phyloP scores from a whole-genome alignment of 2,113 vertebrate genomes.

The Dinomys branickii region DNA sequence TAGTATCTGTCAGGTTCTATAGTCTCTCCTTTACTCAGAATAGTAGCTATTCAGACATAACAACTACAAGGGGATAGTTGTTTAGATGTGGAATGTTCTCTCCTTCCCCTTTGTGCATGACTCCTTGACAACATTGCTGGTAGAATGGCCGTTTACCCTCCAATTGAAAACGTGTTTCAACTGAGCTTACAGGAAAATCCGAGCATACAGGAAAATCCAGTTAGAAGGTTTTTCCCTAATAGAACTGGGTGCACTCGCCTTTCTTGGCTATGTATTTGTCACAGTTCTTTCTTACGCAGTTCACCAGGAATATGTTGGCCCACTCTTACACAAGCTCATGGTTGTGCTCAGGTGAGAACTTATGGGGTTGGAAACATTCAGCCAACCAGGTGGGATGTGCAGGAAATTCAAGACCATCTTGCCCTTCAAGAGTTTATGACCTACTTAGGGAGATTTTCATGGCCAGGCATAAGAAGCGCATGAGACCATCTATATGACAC shows the following conservation, averaged over 20 bases:
- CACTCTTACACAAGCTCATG: not conserved
- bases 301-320: not conserved
- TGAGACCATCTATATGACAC: not conserved
- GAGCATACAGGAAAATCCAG: not conserved
- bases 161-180: not conserved
- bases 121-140: not conserved
- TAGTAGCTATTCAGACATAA: conserved; percentile 9
- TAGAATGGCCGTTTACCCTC: not conserved
- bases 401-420: not conserved
- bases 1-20: not conserved
- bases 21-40: not conserved
- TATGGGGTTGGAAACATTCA: not conserved
- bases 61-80: not conserved
- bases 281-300: not conserved
- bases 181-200: not conserved
- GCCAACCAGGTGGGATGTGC: not conserved
- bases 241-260: not conserved
- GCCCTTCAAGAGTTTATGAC: not conserved
- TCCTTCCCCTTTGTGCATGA: not conserved
- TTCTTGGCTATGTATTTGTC: not conserved
- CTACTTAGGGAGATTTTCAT: not conserved
- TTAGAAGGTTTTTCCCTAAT: not conserved
- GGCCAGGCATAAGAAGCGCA: not conserved
- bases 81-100: not conserved
- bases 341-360: not conserved